Evolutionary conservation across 2,113 vertebrate species (phyloP).

Genomic region (Stictonetta naevosa): DNA sequence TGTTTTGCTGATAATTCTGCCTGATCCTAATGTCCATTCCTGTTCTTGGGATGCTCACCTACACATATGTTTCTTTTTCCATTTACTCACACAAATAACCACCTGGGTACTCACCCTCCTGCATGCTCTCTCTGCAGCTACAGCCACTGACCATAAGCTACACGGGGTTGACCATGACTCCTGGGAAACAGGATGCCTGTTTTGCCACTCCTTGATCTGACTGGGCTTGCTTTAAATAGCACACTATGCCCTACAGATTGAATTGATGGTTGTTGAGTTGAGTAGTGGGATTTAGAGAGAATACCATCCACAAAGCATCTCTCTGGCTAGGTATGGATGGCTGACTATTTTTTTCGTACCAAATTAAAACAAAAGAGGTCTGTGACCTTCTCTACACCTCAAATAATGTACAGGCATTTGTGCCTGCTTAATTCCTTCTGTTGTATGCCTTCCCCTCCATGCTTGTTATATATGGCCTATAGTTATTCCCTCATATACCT

Average conservation of each 20-base stretch:
- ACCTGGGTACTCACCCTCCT: not conserved
- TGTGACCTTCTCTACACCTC: not conserved
- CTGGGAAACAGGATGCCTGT: not conserved
- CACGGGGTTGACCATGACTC: not conserved
- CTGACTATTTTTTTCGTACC: not conserved
- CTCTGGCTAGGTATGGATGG: not conserved
- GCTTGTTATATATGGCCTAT: not conserved
- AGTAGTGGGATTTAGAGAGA: not conserved
- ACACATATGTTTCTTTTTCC: not conserved
- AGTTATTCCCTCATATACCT: not conserved
- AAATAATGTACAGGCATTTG: not conserved
- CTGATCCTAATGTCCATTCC: not conserved
- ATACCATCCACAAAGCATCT: not conserved
- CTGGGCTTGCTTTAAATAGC: not conserved
- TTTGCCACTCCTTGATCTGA: not conserved
- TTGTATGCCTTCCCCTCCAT: not conserved
- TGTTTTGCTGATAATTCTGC: not conserved
- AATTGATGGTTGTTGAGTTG: not conserved
- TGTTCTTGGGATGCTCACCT: not conserved
- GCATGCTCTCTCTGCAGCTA: not conserved
- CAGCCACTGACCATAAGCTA: not conserved
- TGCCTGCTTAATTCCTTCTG: not conserved
- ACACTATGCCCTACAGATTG: not conserved
- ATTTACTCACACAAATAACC: accelerated
- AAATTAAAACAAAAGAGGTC: not conserved